Evolutionary conservation across 2,113 vertebrate species (phyloP), one percentile per base, ranked within the genome.

Genomic region (Tragelaphus imberbis): DNA sequence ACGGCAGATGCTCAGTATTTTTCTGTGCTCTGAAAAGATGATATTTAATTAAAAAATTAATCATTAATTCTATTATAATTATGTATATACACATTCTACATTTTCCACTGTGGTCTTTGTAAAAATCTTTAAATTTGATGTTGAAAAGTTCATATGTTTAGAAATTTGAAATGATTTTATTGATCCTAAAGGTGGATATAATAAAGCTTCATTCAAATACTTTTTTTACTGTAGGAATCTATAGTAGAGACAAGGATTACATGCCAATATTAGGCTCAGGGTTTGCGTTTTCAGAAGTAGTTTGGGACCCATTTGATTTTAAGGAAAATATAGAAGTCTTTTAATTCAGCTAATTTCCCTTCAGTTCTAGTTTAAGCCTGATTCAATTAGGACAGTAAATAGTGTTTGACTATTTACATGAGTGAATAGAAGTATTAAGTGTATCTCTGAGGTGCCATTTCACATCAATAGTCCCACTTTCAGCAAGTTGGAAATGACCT

Each of bases 111-210:
- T 95, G 49, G 1, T 89, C 5, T 85, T 88, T 65, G n/a, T 79
- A 88, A 49, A 95, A 61, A 82, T 84, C 56, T 88, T 96, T 91
- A 86, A 85, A 77, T 84, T 91, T 96, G 28, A 5, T 96, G 59
- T 51, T 75, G 90, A 95, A 87, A 93, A 84, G 40, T 65, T 77
- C 55, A 47, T 91, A 33, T 71, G 17, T 91, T 93, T 96, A 44
- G n/a, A 94, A 81, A 25, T 75, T 97, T 84, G 63, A 30, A 55
- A 71, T 44, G 59, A 2, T 61, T 97, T 91, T 79, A 88, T 96
- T 84, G 91, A 81, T 68, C 59, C 17, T 63, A 82, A 95, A 55
- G 2, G 11, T 77, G 10, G 16, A 40, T 92, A n/a, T 53, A 87
- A 56, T 53, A 90, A 55, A 30, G 27, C 4, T 75, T 3, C 27